Percentiles rank a stretch among this genome's conserved stretches.
These are phyloP conservation scores for Malacoraja senta DNA, from an alignment of 2,797 vertebrate species.

Conservation along the genomic window DNA sequence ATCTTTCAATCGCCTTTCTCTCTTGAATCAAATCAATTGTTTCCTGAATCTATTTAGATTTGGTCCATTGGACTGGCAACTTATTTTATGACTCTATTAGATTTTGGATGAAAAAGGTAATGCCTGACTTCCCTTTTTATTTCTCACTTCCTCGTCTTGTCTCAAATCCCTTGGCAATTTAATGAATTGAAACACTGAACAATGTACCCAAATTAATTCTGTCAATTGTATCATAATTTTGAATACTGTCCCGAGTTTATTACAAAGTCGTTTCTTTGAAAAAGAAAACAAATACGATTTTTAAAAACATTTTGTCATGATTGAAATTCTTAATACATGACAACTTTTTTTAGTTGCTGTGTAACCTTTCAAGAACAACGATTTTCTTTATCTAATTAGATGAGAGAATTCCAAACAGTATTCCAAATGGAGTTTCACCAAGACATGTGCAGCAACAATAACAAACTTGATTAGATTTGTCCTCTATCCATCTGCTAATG, in stretches of 20 bases:
- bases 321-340: not conserved
- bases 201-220: constrained; percentile 23
- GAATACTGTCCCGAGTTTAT: not conserved
- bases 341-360: not conserved
- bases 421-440: constrained; percentile 12
- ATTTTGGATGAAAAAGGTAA: constrained; percentile 18
- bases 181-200: not conserved
- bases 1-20: too few species aligned
- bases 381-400: constrained; percentile 14
- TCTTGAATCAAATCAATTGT: too few species aligned
- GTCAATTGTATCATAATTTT: not conserved
- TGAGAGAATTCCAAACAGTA: not conserved
- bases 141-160: not conserved
- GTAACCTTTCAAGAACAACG: not conserved
- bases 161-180: not conserved
- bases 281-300: not conserved
- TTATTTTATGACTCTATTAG: not conserved
- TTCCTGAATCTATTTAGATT: too few species aligned
- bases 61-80: not conserved
- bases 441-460: not conserved
- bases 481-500: constrained; percentile 16
- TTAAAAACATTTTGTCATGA: not conserved
- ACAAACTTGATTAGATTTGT: not conserved
- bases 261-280: not conserved
- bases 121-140: not conserved